phyloP scores from a whole-genome alignment of 2,797 vertebrate species.

The Alca torda region DNA sequence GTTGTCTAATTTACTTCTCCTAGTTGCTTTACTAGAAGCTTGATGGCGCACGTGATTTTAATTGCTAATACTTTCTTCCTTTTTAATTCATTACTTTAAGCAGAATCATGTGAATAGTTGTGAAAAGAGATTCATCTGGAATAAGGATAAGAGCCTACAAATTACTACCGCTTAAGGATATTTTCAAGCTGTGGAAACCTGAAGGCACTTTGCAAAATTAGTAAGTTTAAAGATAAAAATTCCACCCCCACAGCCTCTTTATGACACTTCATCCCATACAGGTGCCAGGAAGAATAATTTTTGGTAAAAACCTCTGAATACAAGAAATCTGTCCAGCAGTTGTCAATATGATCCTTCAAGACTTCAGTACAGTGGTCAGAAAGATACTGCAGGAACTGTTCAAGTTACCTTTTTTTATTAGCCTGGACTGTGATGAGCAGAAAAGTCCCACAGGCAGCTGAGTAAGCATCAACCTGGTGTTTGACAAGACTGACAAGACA shows the following conservation, averaged over 20 bases:
- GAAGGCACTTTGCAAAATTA: constrained; percentile 6
- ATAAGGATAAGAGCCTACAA: constrained; percentile 5
- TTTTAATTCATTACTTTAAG: constrained; percentile 51
- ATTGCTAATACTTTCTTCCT: constrained; percentile 26
- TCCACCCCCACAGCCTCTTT: not conserved
- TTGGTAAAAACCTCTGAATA: not conserved
- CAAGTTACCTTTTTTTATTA: not conserved
- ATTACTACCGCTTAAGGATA: constrained; percentile 11
- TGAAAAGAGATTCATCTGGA: constrained; percentile 23
- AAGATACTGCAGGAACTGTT: not conserved
- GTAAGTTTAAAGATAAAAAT: constrained; percentile 11
- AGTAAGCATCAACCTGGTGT: not conserved
- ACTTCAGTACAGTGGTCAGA: not conserved
- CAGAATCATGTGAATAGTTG: constrained; percentile 22
- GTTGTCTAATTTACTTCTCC: not conserved
- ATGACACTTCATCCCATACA: not conserved
- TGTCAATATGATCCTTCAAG: not conserved
- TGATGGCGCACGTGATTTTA: constrained; percentile 8
- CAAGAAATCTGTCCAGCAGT: not conserved
- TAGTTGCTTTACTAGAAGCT: not conserved
- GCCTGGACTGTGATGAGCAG: not conserved
- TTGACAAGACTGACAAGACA: not conserved
- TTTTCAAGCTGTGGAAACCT: constrained; percentile 3
- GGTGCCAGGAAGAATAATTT: not conserved
- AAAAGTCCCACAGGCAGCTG: not conserved